Conservation (phyloP, 2,113 vertebrate species). For the Megaptera novaeangliae region DNA sequence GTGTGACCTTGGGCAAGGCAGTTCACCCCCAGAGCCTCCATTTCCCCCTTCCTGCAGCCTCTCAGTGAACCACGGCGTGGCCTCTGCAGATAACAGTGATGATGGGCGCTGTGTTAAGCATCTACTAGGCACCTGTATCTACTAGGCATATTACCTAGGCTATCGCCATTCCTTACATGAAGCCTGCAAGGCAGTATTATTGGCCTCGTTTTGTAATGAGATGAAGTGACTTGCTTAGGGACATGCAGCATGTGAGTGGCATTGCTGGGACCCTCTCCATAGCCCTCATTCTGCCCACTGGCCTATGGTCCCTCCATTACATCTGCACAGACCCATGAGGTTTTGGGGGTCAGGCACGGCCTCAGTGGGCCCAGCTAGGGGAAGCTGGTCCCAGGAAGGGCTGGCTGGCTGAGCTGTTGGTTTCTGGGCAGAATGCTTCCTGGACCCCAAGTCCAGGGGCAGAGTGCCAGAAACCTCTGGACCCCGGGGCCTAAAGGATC, state of each 20-base stretch:
- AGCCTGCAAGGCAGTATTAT: background rate
- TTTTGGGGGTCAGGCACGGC: background rate
- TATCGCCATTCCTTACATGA: background rate
- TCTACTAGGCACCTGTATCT: background rate
- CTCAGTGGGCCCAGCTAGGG: background rate
- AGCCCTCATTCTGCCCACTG: background rate
- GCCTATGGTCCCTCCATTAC: background rate
- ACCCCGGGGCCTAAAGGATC: background rate
- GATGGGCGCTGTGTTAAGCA: fast-evolving
- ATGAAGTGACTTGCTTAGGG: background rate
- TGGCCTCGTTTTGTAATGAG: background rate
- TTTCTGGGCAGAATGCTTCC: background rate
- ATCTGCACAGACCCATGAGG: fast-evolving
- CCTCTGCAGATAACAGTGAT: background rate
- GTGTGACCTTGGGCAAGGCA: background rate
- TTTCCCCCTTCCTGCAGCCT: background rate
- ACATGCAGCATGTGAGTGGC: background rate
- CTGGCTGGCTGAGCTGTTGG: background rate
- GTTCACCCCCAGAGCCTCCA: background rate
- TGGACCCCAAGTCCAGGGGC: background rate
- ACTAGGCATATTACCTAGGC: background rate
- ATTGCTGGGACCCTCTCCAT: background rate
- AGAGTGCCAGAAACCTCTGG: background rate
- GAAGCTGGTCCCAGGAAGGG: background rate
- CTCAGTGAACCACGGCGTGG: background rate